Base-by-base conservation (phyloP, 2,888 invertebrate genomes). In the Eilema sororculum region DNA sequence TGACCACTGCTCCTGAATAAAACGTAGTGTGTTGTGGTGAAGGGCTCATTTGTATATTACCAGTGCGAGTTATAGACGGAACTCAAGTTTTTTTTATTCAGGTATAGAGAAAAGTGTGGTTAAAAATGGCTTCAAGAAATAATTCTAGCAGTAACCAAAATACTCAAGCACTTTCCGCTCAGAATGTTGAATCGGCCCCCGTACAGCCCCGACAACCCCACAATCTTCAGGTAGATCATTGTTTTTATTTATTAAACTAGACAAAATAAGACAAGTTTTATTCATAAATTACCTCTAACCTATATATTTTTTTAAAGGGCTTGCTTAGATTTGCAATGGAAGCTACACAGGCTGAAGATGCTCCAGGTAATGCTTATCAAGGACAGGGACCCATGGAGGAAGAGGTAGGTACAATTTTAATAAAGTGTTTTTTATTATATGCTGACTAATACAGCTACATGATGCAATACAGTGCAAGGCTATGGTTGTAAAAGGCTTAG, bases 251-350 rank as follows among this genome's bases (percentile, higher is more conserved):
- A 20, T n/a, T n/a, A 1, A 8, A 9, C 16, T 52, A 52, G 52
- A 46, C 46, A 1, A 4, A 41, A 3, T 41, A 6, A 9, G 52
- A 20, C 52, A n/a, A n/a, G 1, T 9, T n/a, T 52, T 9, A 46
- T 20, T 46, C 12, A 46, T 0, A 20, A 46, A 16, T 41, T 33
- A 37, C 12, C 6, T 46, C 41, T 41, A 41, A 46, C 46, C 5
- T 46, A 46, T 20, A 2, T 52, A n/a, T 28, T 33, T 69, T 30
- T 24, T 76, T 74, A 8, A 69, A 97, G 95, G 97, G 97, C 20
- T 89, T 98, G 3, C 91, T 98, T 20, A 93, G 96, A 72, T 97
- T 97, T 90, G 97, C 97, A 0, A 96, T 97, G 96, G 97, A 97
- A 85, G 96, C 97, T 0, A 96, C 96, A 0, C 95, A 95, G 82